Percentiles rank a stretch among this genome's conserved stretches.
phyloP scores from a whole-genome alignment of 53 echinoderm and acorn worm genomes.

The Paelopatides confundens region DNA sequence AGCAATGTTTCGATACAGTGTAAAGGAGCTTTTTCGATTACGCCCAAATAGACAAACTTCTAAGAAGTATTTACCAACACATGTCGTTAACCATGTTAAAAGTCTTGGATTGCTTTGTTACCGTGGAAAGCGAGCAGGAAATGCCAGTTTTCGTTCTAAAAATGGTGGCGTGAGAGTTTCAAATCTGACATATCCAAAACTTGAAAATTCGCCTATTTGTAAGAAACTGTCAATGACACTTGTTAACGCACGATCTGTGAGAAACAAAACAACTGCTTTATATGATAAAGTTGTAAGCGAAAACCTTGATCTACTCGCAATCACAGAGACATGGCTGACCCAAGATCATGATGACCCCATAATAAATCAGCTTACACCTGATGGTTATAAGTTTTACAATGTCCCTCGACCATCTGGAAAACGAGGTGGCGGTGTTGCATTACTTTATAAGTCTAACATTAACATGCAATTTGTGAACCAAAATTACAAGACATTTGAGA shows the following conservation, averaged over 20 bases:
- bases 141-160: not conserved
- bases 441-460: not conserved
- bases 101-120: not conserved
- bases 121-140: not conserved
- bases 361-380: not conserved
- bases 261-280: not conserved
- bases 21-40: too few relatives aligned
- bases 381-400: not conserved
- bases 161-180: not conserved
- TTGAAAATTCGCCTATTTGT: not conserved
- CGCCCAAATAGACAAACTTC: too few relatives aligned
- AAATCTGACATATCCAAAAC: not conserved
- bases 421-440: not conserved
- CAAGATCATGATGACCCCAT: slow-evolving; percentile 7
- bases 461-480: not conserved
- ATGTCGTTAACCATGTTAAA: too few relatives aligned
- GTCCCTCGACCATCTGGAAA: not conserved
- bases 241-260: not conserved
- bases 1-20: too few relatives aligned
- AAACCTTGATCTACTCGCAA: not conserved
- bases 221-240: slow-evolving; percentile 4
- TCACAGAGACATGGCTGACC: slow-evolving; percentile 7
- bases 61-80: too few relatives aligned
- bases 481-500: not conserved
- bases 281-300: slow-evolving; percentile 6